Conservation (phyloP, 2,888 invertebrate genomes). For the Resseliella maxima region DNA sequence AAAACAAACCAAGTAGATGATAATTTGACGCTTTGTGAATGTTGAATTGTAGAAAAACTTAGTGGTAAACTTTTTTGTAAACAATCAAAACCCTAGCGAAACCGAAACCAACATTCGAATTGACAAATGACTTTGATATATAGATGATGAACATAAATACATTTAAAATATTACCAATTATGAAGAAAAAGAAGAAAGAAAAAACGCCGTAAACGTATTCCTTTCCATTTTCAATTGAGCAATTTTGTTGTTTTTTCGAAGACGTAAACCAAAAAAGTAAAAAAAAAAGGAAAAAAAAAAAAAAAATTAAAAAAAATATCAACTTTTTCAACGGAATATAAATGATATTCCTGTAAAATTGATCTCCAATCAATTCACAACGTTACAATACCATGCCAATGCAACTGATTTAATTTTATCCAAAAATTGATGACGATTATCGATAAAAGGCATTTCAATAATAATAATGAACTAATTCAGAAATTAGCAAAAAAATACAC, state of each 20-base stretch:
- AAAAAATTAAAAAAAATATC: not conserved
- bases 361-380: not conserved
- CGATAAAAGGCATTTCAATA: not conserved
- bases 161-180: not conserved
- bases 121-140: not conserved
- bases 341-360: too few species aligned
- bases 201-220: slow-evolving; percentile 32
- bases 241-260: not conserved
- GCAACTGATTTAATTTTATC: not conserved
- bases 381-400: not conserved
- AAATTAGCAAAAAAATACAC: not conserved
- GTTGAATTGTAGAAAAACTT: slow-evolving; percentile 43
- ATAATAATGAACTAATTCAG: not conserved
- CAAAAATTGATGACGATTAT: not conserved
- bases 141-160: not conserved
- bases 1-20: slow-evolving; percentile 14
- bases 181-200: not conserved
- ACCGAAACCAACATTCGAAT: slow-evolving; percentile 21
- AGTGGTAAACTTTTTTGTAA: slow-evolving; percentile 30
- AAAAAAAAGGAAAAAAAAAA: too few species aligned
- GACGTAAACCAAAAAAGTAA: too few species aligned
- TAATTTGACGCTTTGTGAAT: slow-evolving; percentile 37
- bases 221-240: slow-evolving; percentile 41
- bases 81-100: slow-evolving; percentile 27
- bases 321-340: not conserved